A percentile compares a stretch with the other conserved stretches of the same genome.
phyloP scores from a whole-genome alignment of 2,797 vertebrate species.

The Sebastes flavidus region DNA sequence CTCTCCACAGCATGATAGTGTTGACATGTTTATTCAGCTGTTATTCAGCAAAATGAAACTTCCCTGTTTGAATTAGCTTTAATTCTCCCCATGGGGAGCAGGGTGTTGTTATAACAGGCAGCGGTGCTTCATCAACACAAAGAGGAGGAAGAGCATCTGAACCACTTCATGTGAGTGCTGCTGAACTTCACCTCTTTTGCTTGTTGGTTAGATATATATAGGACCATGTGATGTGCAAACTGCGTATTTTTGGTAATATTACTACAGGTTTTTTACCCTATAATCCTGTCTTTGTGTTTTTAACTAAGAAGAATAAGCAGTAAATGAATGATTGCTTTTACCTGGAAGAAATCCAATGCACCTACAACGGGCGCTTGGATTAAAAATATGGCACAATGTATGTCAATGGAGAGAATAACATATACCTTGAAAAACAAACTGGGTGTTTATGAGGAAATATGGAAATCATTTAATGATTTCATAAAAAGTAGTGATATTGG shows the following conservation, averaged over 20 bases:
- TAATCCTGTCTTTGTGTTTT: not conserved
- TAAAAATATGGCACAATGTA: no score
- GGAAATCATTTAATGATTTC: no score
- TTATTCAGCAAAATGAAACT: slow-evolving; percentile 29
- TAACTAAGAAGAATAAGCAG: slow-evolving; percentile 4
- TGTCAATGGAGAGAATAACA: no score
- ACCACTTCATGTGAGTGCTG: slow-evolving; percentile 11
- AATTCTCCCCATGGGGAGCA: not conserved
- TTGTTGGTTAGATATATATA: not conserved
- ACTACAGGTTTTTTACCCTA: not conserved
- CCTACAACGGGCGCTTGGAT: no score
- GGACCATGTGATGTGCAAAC: not conserved
- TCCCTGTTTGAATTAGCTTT: slow-evolving; percentile 43
- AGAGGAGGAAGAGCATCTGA: slow-evolving; percentile 25
- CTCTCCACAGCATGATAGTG: not conserved
- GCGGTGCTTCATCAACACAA: slow-evolving; percentile 42
- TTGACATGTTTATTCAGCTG: slow-evolving; percentile 53
- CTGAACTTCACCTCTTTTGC: slow-evolving; percentile 11
- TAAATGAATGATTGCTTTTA: not conserved
- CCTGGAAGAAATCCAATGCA: rapidly evolving
- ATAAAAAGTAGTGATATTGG: no score
- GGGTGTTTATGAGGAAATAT: no score
- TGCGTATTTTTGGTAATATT: not conserved
- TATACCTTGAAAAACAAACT: no score
- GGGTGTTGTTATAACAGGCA: slow-evolving; percentile 34